phyloP scores from a whole-genome alignment of 2,888 invertebrate genomes.

The Protophormia terraenovae region DNA sequence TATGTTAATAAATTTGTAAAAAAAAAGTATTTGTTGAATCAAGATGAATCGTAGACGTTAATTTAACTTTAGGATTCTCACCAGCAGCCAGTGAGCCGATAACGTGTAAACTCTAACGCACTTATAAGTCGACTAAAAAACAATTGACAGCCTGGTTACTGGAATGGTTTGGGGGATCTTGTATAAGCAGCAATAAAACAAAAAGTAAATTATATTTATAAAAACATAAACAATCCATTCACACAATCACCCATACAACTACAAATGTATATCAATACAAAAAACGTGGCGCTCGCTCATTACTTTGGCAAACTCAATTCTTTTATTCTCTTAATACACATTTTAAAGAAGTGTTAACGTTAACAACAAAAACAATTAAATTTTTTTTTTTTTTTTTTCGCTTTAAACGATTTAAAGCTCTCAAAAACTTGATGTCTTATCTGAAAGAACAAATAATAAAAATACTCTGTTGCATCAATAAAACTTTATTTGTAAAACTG shows the following conservation, averaged over 20 bases:
- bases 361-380: neutral
- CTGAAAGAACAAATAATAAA: too few relatives aligned
- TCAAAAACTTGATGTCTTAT: too few relatives aligned
- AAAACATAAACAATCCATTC: constrained; percentile 29
- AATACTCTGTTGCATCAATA: too few relatives aligned
- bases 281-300: constrained; percentile 33
- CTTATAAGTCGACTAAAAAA: constrained; percentile 64
- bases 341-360: constrained; percentile 13
- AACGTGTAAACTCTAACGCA: constrained; percentile 63
- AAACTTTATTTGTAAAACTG: too few relatives aligned
- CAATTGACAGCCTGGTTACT: constrained; percentile 42
- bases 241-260: constrained; percentile 5
- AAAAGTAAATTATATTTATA: constrained; percentile 46
- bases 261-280: constrained; percentile 3
- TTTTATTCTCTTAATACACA: neutral
- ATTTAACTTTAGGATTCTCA: constrained; percentile 28
- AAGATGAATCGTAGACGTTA: constrained; percentile 26
- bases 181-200: constrained; percentile 44
- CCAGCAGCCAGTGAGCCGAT: constrained; percentile 44
- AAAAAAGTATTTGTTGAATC: neutral
- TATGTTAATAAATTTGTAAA: neutral
- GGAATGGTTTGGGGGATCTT: constrained; percentile 58
- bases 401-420: too few relatives aligned
- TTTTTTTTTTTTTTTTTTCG: neutral
- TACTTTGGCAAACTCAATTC: constrained; percentile 27